A percentile compares a stretch with the other conserved stretches of the same genome.
Conservation (phyloP, 1,140 invertebrate species). For the Rhyacophila brunnea region DNA sequence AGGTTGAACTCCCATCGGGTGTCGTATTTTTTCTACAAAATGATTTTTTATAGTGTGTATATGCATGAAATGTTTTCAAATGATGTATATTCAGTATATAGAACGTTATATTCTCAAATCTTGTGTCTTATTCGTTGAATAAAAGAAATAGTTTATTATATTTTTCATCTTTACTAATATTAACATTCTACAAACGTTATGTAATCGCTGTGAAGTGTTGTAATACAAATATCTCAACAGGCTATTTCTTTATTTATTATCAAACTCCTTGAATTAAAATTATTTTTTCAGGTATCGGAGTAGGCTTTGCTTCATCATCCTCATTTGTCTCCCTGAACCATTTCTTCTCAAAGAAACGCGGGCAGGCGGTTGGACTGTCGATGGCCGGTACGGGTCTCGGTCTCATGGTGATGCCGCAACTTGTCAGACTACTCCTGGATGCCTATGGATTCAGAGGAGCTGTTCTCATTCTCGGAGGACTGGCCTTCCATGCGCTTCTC, state of each 20-base stretch:
- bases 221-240: too few relatives aligned
- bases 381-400: constrained; percentile 75
- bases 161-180: too few relatives aligned
- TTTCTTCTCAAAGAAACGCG: constrained; percentile 71
- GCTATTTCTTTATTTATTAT: constrained; percentile 1
- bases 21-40: too few relatives aligned
- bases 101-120: too few relatives aligned
- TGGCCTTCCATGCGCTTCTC: constrained; percentile 64
- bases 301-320: constrained; percentile 67
- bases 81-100: too few relatives aligned
- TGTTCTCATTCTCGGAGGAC: constrained; percentile 63
- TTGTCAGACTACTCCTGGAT: constrained; percentile 60
- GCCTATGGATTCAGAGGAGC: constrained; percentile 63
- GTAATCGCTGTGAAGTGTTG: too few relatives aligned
- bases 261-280: neutral
- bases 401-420: constrained; percentile 73
- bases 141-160: too few relatives aligned
- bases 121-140: too few relatives aligned
- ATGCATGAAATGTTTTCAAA: too few relatives aligned
- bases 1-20: too few relatives aligned
- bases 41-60: too few relatives aligned
- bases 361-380: constrained; percentile 72
- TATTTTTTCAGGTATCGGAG: constrained; percentile 61
- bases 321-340: constrained; percentile 73
- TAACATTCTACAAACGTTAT: too few relatives aligned